Percentiles rank a stretch among this genome's conserved stretches.
phyloP scores from a whole-genome alignment of 2,113 vertebrate genomes.

The Anas platyrhynchos region DNA sequence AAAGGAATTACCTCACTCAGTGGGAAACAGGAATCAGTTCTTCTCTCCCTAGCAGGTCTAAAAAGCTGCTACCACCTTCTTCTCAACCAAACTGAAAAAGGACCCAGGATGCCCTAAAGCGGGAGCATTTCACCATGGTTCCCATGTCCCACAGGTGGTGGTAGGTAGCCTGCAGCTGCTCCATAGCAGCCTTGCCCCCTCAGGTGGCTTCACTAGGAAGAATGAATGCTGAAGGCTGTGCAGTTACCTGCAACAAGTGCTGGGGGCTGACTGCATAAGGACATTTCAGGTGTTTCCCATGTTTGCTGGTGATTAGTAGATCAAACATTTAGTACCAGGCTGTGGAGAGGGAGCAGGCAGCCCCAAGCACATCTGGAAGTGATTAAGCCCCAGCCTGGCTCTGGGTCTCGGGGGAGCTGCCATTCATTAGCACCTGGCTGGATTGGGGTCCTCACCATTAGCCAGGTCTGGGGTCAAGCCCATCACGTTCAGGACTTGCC shows the following conservation, averaged over 20 bases:
- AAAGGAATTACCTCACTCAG: background rate
- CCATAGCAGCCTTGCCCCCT: background rate
- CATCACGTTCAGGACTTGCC: background rate
- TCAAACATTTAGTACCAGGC: background rate
- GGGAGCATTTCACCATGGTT: rapidly evolving
- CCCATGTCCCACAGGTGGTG: rapidly evolving
- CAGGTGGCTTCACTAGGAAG: rapidly evolving
- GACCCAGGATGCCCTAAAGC: background rate
- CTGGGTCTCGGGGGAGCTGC: background rate
- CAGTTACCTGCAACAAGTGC: background rate
- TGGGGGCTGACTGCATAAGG: background rate
- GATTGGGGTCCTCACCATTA: background rate
- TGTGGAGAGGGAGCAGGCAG: background rate
- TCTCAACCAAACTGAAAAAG: rapidly evolving
- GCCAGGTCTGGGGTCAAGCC: background rate
- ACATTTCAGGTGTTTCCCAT: background rate
- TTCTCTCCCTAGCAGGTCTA: background rate
- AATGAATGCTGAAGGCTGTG: rapidly evolving
- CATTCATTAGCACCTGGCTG: background rate
- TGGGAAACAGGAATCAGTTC: background rate
- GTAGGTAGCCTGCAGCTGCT: background rate
- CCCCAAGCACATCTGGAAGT: background rate
- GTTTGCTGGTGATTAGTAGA: background rate
- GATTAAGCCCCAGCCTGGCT: background rate
- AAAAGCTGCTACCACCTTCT: rapidly evolving